Evolutionary conservation across 2,797 vertebrate species (phyloP), one percentile per base, ranked within the genome.

Genomic region (Macrochelys suwanniensis): DNA sequence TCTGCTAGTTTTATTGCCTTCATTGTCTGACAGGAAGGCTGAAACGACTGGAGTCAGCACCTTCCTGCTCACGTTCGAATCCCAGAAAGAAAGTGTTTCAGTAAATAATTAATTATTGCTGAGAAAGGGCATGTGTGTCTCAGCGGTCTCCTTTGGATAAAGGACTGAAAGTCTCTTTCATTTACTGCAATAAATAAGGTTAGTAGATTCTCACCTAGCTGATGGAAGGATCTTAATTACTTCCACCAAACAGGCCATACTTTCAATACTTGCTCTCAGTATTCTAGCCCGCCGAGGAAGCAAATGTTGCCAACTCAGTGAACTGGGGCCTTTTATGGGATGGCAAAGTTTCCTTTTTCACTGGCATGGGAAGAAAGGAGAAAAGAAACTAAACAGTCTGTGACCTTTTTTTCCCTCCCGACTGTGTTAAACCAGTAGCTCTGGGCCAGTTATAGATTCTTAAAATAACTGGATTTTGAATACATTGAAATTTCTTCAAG

Each of bases 141-240:
- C 1, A 0, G 92, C 17, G 11, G 80, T 57, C 90, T 92, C 57
- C 89, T 94, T 94, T 47, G 88, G 90, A 96, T 89, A 97, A 65
- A 16, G 95, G 80, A 96, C 71, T 89, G 47, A 82, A 94, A 95
- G 80, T 84, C 50, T 88, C 54, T 88, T 89, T 84, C 57, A 85
- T 87, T 96, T 90, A 84, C 85, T 0, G 0, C 77, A 85, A 77
- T 84, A 97, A 96, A 97, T 56, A 77, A 96, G 92, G 90, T 94
- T 96, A 93, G 91, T 82, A 92, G 96, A 96, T 81, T 92, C 93
- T 92, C 68, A 92, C 80, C 96, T 94, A 87, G 94, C 93, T 94
- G 82, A 87, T 13, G 94, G 80, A 96, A 96, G 80, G 89, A 91
- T 96, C 92, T 88, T 96, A 97, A 97, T 95, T 96, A 96, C 91